Conservation (phyloP, 2,113 vertebrate species). For the Callospermophilus lateralis region DNA sequence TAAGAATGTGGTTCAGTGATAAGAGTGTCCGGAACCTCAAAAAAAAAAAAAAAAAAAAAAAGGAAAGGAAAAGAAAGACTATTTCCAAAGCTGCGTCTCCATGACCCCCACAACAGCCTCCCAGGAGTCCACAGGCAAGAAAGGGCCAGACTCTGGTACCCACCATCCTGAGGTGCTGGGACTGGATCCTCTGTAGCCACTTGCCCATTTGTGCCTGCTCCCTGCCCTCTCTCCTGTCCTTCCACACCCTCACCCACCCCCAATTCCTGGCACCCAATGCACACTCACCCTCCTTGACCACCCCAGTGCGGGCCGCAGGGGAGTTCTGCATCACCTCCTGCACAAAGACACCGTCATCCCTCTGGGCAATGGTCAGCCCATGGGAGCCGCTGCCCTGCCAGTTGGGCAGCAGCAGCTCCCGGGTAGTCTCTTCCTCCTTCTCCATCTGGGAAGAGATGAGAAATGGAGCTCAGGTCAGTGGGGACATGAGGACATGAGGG, state of each 20-base stretch:
- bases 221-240: neutral
- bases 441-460: slow-evolving; percentile 89
- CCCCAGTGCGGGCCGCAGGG: slow-evolving; percentile 92
- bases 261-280: neutral
- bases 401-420: slow-evolving; percentile 94
- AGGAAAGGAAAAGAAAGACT: too few relatives aligned
- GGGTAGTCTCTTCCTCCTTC: slow-evolving; percentile 92
- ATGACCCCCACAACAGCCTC: accelerated
- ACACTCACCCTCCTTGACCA: slow-evolving; percentile 93
- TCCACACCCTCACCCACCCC: neutral
- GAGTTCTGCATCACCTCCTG: slow-evolving; percentile 94
- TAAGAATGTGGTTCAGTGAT: too few relatives aligned
- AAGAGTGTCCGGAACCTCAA: too few relatives aligned
- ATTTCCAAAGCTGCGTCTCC: too few relatives aligned
- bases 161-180: neutral
- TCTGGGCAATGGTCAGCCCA: slow-evolving; percentile 94
- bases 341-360: slow-evolving; percentile 92
- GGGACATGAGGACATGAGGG: accelerated
- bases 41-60: too few relatives aligned
- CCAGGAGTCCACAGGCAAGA: neutral
- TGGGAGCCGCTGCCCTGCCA: slow-evolving; percentile 95
- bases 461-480: neutral
- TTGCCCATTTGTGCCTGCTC: neutral
- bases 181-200: accelerated
- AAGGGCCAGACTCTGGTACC: neutral